Percentiles rank a stretch among this genome's conserved stretches.
phyloP scores from a whole-genome alignment of 2,113 vertebrate species.

The Megaleporinus macrocephalus region DNA sequence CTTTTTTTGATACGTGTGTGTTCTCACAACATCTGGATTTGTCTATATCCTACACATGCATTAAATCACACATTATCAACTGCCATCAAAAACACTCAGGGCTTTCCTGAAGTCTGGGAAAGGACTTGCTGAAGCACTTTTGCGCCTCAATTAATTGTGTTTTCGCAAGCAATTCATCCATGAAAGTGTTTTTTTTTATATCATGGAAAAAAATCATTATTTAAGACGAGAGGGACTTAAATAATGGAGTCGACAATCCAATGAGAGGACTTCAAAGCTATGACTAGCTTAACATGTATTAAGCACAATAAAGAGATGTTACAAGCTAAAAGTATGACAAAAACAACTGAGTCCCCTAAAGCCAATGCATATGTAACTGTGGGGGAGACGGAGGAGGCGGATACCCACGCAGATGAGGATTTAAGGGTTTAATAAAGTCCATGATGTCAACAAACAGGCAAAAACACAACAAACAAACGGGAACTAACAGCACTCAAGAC shows the following conservation, averaged over 20 bases:
- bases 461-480: too few relatives aligned
- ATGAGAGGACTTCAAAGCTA: conserved; percentile 7
- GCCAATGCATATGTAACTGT: too few relatives aligned
- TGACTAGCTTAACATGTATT: not conserved
- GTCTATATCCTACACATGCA: not conserved
- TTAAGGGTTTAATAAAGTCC: too few relatives aligned
- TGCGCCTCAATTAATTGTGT: not conserved
- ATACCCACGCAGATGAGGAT: too few relatives aligned
- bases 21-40: conserved; percentile 24
- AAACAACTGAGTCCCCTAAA: not conserved
- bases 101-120: not conserved
- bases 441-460: too few relatives aligned
- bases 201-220: too few relatives aligned
- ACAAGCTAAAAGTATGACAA: not conserved
- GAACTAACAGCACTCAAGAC: too few relatives aligned
- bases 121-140: not conserved
- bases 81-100: not conserved
- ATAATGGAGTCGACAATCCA: not conserved
- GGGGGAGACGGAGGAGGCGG: too few relatives aligned
- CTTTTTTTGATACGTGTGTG: not conserved
- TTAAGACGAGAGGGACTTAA: not conserved
- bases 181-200: too few relatives aligned
- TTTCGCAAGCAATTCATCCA: not conserved
- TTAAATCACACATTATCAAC: conserved; percentile 2
- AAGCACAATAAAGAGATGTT: not conserved